phyloP scores from a whole-genome alignment of 1,140 invertebrate genomes.

The Drosophila pectinifera region DNA sequence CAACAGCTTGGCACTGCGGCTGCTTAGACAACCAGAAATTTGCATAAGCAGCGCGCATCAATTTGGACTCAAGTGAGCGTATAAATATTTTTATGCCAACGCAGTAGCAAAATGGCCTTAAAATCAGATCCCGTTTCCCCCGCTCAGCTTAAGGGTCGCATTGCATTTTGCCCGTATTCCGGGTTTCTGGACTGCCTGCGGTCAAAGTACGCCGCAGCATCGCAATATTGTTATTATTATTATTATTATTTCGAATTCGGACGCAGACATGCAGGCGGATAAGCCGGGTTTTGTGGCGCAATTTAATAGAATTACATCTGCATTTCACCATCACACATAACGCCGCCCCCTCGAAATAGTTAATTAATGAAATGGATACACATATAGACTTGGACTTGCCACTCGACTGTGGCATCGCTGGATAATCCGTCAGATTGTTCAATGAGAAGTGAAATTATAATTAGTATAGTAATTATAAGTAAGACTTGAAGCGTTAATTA shows the following conservation, averaged over 20 bases:
- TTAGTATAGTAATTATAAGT: too few relatives aligned
- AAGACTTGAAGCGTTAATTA: too few relatives aligned
- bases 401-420: background rate
- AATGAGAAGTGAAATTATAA: background rate
- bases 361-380: conserved; percentile 58
- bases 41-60: conserved; percentile 78
- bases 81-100: conserved; percentile 79
- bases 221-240: conserved; percentile 48
- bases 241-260: conserved; percentile 33
- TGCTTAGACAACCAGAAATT: conserved; percentile 76
- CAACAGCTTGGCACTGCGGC: conserved; percentile 58
- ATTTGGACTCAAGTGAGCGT: conserved; percentile 71
- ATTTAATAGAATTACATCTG: conserved; percentile 74
- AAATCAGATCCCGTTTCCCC: conserved; percentile 18
- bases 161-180: conserved; percentile 27
- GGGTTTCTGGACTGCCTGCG: conserved; percentile 39
- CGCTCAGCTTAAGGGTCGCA: background rate
- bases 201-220: conserved; percentile 41
- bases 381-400: conserved; percentile 30
- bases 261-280: conserved; percentile 59
- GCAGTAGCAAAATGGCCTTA: conserved; percentile 63
- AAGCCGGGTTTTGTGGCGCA: conserved; percentile 68
- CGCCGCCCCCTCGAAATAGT: conserved; percentile 18
- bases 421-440: background rate
- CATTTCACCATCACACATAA: conserved; percentile 40